Evolutionary conservation across 2,113 vertebrate genomes (phyloP), one percentile per base, ranked within the genome.

Genomic region (Pseudorectes ferrugineus): DNA sequence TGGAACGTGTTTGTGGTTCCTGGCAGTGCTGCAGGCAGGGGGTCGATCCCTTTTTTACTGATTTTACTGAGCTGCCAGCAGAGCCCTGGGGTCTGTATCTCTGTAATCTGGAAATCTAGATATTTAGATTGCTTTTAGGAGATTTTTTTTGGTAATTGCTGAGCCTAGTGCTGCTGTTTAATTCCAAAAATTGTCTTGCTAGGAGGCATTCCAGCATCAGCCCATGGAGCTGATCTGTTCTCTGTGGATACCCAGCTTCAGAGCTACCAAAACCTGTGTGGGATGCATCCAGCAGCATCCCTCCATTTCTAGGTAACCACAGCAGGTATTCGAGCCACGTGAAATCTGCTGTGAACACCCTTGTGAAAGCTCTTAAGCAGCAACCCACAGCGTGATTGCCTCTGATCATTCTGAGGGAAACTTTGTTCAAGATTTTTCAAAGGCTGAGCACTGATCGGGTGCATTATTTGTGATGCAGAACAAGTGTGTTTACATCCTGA

Each of bases 331-430:
- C 46, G 33, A 92, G 48, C 73, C 72, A 67, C 55, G 24, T 38
- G 90, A 92, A 90, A 51, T 72, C n/a, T 66, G 2, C 58, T 23
- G 40, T 67, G 87, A 89, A 43, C 88, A 85, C 25, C 23, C 84
- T 89, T 75, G 74, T 85, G 70, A 74, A 83, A 85, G 80, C 74
- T 95, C 96, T 95, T 86, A 95, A 89, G 82, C 70, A 85, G 82
- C 59, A 74, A 5, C 49, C 81, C 84, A 63, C 55, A 12, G 93
- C 25, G 77, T 88, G 93, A 81, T 81, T 89, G 85, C 86, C 92
- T 96, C 95, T 97, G 95, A 97, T 96, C 88, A 35, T 80, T 88
- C 80, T 24, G 75, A 90, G 87, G 83, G 78, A 82, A 95, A 91
- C 89, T 94, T 92, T 78, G 84, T 80, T 93, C 67, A 48, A 35